Evolutionary conservation across 2,888 invertebrate genomes (phyloP).

Genomic region (Zeuzera pyrina): DNA sequence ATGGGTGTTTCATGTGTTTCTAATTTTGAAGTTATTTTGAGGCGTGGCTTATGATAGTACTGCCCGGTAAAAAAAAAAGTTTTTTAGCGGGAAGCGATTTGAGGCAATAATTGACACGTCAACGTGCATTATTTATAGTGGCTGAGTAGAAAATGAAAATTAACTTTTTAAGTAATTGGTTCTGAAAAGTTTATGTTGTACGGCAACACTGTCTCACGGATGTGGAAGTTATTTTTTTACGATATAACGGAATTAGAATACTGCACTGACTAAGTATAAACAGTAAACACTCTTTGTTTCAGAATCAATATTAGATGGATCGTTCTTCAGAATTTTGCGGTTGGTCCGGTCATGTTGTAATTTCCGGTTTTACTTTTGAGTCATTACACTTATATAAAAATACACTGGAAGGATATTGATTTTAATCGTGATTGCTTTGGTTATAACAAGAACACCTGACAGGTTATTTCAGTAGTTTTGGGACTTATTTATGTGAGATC

Average conservation of each 20-base stretch:
- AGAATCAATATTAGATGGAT: no score
- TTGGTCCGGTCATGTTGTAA: no score
- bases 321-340: no score
- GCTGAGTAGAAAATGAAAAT: slow-evolving; percentile 52
- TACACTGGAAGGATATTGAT: no score
- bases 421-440: no score
- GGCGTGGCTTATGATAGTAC: slow-evolving; percentile 44
- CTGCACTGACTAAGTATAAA: no score
- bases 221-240: not conserved
- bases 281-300: no score
- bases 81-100: slow-evolving; percentile 43
- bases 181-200: slow-evolving; percentile 58
- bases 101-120: slow-evolving; percentile 65
- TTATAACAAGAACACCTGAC: no score
- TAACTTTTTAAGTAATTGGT: slow-evolving; percentile 59
- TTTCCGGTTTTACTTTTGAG: no score
- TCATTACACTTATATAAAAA: no score
- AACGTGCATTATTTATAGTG: slow-evolving; percentile 61
- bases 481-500: no score
- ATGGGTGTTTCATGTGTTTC: slow-evolving; percentile 35
- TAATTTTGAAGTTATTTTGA: slow-evolving; percentile 30
- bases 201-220: slow-evolving; percentile 25
- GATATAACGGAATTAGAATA: not conserved
- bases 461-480: no score
- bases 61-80: slow-evolving; percentile 35